Evolutionary conservation across 2,113 vertebrate genomes (phyloP).

Genomic region (Mormoops blainvillei): DNA sequence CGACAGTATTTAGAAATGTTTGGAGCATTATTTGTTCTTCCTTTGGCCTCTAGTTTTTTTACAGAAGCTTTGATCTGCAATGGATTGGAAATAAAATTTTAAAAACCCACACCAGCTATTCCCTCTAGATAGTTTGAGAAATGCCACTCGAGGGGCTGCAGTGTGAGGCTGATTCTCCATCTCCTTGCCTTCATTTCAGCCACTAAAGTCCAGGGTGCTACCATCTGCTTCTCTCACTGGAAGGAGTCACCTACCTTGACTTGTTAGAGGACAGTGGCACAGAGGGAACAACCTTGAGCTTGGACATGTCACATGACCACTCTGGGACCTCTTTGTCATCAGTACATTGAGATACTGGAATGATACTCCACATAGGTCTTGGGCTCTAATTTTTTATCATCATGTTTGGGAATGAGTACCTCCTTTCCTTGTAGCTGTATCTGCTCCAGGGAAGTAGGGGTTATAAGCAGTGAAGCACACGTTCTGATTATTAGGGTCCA

Average conservation of each 20-base stretch:
- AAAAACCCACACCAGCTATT: background rate
- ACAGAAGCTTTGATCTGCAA: background rate
- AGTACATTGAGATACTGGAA: background rate
- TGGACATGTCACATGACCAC: background rate
- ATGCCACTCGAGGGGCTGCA: background rate
- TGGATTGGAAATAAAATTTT: background rate
- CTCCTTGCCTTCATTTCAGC: background rate
- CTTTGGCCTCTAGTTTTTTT: background rate
- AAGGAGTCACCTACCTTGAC: background rate
- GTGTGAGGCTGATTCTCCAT: background rate
- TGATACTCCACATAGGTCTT: background rate
- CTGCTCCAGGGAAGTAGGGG: background rate
- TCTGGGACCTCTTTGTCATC: background rate
- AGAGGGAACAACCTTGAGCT: background rate
- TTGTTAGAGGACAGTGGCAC: background rate
- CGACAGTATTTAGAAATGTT: background rate
- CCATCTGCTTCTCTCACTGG: background rate
- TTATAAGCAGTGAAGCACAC: background rate
- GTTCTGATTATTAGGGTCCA: background rate
- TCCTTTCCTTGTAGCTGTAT: background rate
- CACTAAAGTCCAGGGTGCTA: no score
- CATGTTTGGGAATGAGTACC: background rate
- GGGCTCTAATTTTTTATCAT: background rate
- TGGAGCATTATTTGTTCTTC: background rate
- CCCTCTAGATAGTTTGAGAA: background rate